These are phyloP conservation scores for Galeruca laticollis DNA, from an alignment of 2,888 invertebrate genomes.

Conservation along the genomic window DNA sequence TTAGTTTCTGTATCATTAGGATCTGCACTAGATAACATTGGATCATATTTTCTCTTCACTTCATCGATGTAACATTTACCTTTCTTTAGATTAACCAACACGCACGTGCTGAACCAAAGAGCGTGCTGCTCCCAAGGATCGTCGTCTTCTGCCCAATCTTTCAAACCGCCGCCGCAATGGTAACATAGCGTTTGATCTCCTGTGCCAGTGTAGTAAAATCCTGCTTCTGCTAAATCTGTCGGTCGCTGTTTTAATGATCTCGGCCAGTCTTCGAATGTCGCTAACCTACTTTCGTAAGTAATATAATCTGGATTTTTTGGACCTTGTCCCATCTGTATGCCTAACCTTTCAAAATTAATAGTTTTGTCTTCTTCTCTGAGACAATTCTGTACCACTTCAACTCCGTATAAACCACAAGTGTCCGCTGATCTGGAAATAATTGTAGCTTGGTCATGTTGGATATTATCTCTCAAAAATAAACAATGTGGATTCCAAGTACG, in stretches of 20 bases:
- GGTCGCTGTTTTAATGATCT: constrained; percentile 83
- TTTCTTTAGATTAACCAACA: constrained; percentile 83
- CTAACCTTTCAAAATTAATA: constrained; percentile 56
- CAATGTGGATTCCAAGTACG: constrained; percentile 85
- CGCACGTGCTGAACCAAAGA: constrained; percentile 89
- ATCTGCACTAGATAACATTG: constrained; percentile 30
- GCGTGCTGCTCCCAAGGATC: constrained; percentile 97
- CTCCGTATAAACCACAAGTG: constrained; percentile 62
- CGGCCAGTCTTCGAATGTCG: constrained; percentile 85
- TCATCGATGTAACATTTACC: constrained; percentile 78
- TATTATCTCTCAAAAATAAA: constrained; percentile 71
- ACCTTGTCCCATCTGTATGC: constrained; percentile 55
- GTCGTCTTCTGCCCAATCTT: constrained; percentile 93
- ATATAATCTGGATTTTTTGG: constrained; percentile 75
- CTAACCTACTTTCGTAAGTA: constrained; percentile 76
- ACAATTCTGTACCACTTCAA: constrained; percentile 62
- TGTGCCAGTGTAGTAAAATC: constrained; percentile 89
- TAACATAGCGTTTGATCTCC: constrained; percentile 94
- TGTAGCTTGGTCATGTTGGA: constrained; percentile 59
- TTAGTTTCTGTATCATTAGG: constrained; percentile 34
- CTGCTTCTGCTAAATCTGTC: constrained; percentile 85
- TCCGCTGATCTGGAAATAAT: constrained; percentile 54
- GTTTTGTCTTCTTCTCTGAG: constrained; percentile 56
- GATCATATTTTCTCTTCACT: constrained; percentile 46
- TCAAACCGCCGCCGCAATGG: constrained; percentile 92